Base-by-base conservation (phyloP, 2,797 vertebrate genomes). In the Microctenopoma steveboyesi region DNA sequence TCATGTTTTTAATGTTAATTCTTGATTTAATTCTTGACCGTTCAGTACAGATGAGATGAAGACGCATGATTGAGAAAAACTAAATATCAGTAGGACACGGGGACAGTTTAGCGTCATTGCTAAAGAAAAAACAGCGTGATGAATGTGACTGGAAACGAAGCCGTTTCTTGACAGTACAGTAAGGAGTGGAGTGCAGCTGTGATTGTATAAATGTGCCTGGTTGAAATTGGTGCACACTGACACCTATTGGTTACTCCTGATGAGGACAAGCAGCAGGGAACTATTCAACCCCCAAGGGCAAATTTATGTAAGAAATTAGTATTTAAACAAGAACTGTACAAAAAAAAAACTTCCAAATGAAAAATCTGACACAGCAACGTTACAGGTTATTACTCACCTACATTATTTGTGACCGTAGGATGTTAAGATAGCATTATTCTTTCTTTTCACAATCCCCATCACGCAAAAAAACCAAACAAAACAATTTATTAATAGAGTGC, bases 401-500 rank as follows among this genome's bases (percentile, higher is more conserved):
- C 78, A 77, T 62, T 35, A 60, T 48, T 16, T 16, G 28, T 27
- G 30, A 73, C 11, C 4, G 40, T 5, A 53, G 37, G 35, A 55
- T 72, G 64, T 74, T 77, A 54, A 78, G 81, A 80, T 12, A 74
- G 27, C 28, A 57, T 47, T 15, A 46, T 63, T 51, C 14, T 43
- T 56, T 64, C 33, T 15, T 40, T 62, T 42, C 69, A 57, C 39
- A 53, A 74, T 68, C 33, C 11, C 22, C 28, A 16, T 63, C 64
- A 37, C 28, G 52, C 37, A 59, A 61, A 69, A 65, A 49, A 25
- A 58, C 66, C 77, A 74, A 76, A 16, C 69, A 35, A 39, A 53
- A 57, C 77, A 57, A 72, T 22, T 75, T 42, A 60, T 43, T 78
- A 69, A 51, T 73, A 69, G 35, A 88, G 91, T 92, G 91, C 90